These are phyloP conservation scores for Drosophila malerkotliana DNA, from an alignment of 1,140 invertebrate species.

Conservation along the genomic window DNA sequence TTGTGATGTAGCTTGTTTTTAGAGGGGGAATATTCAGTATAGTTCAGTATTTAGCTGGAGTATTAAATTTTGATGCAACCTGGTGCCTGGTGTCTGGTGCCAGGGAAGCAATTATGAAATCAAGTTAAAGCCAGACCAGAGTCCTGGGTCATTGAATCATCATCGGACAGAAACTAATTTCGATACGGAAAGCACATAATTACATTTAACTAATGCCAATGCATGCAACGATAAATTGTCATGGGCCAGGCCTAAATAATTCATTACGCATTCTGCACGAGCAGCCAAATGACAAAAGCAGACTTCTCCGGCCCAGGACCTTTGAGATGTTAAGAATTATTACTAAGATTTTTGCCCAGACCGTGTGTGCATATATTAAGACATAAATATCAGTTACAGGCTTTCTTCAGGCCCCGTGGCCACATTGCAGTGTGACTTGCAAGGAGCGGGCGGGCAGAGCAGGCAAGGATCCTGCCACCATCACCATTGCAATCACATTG, in stretches of 20 bases:
- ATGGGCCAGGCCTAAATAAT: conserved; percentile 60
- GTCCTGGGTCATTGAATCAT: conserved; percentile 27
- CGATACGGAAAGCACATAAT: conserved; percentile 40
- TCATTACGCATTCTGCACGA: conserved; percentile 54
- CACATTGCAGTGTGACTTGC: conserved; percentile 42
- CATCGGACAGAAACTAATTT: conserved; percentile 42
- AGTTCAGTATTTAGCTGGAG: neutral
- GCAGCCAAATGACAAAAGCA: conserved; percentile 48
- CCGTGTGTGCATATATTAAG: conserved; percentile 74
- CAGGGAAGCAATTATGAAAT: conserved; percentile 2
- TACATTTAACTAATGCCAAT: conserved; percentile 54
- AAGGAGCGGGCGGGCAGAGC: conserved; percentile 20
- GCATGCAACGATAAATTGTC: conserved; percentile 52
- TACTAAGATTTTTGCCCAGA: conserved; percentile 53
- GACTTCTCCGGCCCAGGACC: conserved; percentile 24
- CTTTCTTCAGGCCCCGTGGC: neutral
- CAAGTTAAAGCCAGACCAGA: conserved; percentile 26
- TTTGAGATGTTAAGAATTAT: conserved; percentile 65
- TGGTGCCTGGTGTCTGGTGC: neutral
- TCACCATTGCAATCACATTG: neutral
- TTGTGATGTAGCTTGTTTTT: conserved; percentile 6
- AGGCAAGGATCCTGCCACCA: conserved; percentile 17
- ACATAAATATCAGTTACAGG: conserved; percentile 69
- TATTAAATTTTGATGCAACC: neutral
- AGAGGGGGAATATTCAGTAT: conserved; percentile 1